Evolutionary conservation across 2,113 vertebrate genomes (phyloP).

Genomic region (Dascyllus trimaculatus): DNA sequence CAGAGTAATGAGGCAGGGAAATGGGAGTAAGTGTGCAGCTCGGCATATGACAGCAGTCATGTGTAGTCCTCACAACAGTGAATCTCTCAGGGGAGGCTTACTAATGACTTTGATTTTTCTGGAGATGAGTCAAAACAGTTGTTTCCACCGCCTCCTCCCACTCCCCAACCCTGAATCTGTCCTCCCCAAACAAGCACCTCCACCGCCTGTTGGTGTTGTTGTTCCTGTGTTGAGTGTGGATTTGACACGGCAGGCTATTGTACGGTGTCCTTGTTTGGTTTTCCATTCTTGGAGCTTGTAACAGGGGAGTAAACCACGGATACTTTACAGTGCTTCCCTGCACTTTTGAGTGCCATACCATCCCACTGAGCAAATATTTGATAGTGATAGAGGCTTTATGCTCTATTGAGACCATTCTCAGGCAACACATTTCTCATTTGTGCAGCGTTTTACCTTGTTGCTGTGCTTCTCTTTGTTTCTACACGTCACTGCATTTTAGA

Average conservation of each 20-base stretch:
- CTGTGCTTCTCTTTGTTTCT: conserved; percentile 13
- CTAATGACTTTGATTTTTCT: conserved; percentile 68
- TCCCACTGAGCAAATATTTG: conserved; percentile 75
- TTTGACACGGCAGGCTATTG: conserved; percentile 32
- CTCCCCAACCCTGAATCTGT: conserved; percentile 3
- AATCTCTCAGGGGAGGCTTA: conserved; percentile 40
- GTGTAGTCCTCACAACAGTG: conserved; percentile 52
- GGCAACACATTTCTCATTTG: conserved; percentile 1
- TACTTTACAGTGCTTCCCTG: conserved; percentile 17
- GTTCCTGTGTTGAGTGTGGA: conserved; percentile 3
- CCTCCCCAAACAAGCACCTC: conserved; percentile 56
- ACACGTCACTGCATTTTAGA: neutral
- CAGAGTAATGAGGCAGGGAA: conserved; percentile 69
- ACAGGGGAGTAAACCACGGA: conserved; percentile 25
- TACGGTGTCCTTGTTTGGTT: conserved; percentile 62
- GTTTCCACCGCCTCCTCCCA: neutral
- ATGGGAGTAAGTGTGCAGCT: conserved; percentile 49
- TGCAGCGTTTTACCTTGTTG: conserved; percentile 26
- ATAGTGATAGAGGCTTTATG: conserved; percentile 43
- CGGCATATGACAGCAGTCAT: conserved; percentile 62
- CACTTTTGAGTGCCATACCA: conserved; percentile 25
- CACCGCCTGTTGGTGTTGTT: conserved; percentile 20
- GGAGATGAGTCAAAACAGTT: conserved; percentile 57
- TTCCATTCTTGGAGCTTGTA: conserved; percentile 59
- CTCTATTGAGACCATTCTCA: conserved; percentile 24